phyloP scores from a whole-genome alignment of 2,888 invertebrate genomes.

The Nephrocerus scutellatus region DNA sequence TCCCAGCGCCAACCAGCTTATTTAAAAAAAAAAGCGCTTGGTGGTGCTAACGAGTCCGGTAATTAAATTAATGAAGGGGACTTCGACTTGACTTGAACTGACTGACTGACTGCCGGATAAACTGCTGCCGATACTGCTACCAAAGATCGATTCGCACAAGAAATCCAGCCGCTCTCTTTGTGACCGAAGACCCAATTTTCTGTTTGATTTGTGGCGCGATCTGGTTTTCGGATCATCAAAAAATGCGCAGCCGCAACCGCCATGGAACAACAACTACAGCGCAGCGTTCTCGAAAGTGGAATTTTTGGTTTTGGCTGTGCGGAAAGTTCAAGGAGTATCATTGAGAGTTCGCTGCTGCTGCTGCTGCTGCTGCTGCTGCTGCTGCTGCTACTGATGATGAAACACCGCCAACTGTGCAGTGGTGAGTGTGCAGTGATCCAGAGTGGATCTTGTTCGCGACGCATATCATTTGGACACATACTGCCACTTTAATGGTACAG shows the following conservation, averaged over 20 bases:
- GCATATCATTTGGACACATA: no score
- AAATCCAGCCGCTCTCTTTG: slow-evolving; percentile 16
- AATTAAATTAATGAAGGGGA: slow-evolving; percentile 24
- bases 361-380: neutral
- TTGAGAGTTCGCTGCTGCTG: neutral
- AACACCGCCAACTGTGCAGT: no score
- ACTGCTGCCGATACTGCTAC: slow-evolving; percentile 5
- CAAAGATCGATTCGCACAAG: slow-evolving; percentile 4
- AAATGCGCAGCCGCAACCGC: no score
- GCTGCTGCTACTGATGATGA: neutral
- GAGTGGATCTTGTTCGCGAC: no score
- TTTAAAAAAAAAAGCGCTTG: slow-evolving; percentile 9
- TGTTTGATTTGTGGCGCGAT: neutral
- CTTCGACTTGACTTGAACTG: slow-evolving; percentile 21
- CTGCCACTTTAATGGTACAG: no score
- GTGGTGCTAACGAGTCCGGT: slow-evolving; percentile 23
- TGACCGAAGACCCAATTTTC: neutral
- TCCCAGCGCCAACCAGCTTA: no score
- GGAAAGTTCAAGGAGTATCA: slow-evolving; percentile 10
- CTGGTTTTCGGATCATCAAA: no score
- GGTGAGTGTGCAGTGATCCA: no score
- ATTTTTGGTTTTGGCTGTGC: slow-evolving; percentile 1
- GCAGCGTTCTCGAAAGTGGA: slow-evolving; percentile 1
- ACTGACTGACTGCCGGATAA: no score
- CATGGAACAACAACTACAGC: no score